Base-by-base conservation (phyloP, 2,888 invertebrate species). In the Conops quadrifasciatus region DNA sequence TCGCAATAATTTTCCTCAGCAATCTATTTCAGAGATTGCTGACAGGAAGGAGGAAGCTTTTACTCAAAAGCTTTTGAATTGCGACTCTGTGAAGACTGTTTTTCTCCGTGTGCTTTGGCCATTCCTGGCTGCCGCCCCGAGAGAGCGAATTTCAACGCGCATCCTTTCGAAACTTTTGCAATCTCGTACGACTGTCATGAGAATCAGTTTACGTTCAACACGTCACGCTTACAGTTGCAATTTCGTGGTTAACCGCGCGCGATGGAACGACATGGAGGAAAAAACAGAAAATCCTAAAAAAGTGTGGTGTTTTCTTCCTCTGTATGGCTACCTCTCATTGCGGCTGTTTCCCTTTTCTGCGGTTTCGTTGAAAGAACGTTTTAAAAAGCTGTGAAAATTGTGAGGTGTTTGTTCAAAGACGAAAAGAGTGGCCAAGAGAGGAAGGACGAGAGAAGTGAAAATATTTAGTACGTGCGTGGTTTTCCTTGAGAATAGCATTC, bases 151-250 rank as follows among this genome's bases (percentile, higher is more conserved):
- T 58, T 59, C 53, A 21, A 13, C 64, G 43, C 26, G 43, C 47
- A 53, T 58, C 26, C 26, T 67, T 71, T 47, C 45, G 70, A 56
- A 71, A 72, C 71, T 73, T 67, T 64, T 59, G 69, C 66, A 70
- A 59, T 69, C 65, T 43, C 67, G 60, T 30, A 58, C 56, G 67
- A 65, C 64, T 68, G 67, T 58, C 69, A 70, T 66, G 70, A 60
- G 71, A 73, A 72, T 74, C 75, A 81, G 81, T 81, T 80, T 80
- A 77, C 78, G 77, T 75, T 75, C 77, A 78, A 80, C 76, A 76
- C 77, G 78, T 73, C 77, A 76, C 75, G 76, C 74, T 72, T 73
- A 76, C 75, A 76, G 75, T 72, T 30, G 74, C 75, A 45, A 49
- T 74, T 75, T 77, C 75, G 77, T 58, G 30, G 49, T 45, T 47